These are phyloP conservation scores for Catocala nupta DNA, from an alignment of 2,888 invertebrate genomes.

Conservation along the genomic window DNA sequence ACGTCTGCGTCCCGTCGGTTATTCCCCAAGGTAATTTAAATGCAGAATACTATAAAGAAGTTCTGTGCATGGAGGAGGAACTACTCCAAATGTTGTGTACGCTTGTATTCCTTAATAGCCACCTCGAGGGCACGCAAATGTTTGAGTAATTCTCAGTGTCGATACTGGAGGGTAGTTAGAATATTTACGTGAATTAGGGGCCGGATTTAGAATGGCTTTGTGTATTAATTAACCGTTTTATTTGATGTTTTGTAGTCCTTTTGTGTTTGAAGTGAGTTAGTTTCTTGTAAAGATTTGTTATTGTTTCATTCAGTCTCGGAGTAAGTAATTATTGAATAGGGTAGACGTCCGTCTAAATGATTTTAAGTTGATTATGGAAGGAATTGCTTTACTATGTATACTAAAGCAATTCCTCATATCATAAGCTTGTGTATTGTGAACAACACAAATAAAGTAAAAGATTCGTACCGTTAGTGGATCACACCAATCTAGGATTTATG, in stretches of 20 bases:
- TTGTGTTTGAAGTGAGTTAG: constrained; percentile 1
- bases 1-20: constrained; percentile 32
- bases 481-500: no score
- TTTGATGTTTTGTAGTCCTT: constrained; percentile 27
- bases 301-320: no score
- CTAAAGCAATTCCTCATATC: no score
- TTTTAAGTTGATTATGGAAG: no score
- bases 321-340: no score
- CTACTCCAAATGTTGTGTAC: constrained; percentile 71
- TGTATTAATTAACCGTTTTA: constrained; percentile 50
- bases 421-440: no score
- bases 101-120: constrained; percentile 74
- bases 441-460: no score
- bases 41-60: constrained; percentile 77
- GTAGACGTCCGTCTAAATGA: no score
- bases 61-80: constrained; percentile 77
- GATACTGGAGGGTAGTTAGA: constrained; percentile 46
- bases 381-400: no score
- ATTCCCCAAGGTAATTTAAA: constrained; percentile 78
- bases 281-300: not conserved
- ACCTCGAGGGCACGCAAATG: constrained; percentile 64
- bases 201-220: constrained; percentile 41
- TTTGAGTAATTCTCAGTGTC: constrained; percentile 40
- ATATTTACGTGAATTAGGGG: constrained; percentile 54
- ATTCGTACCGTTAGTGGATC: no score